Evolutionary conservation across 2,113 vertebrate species (phyloP).

Genomic region (Mystacornis crossleyi): DNA sequence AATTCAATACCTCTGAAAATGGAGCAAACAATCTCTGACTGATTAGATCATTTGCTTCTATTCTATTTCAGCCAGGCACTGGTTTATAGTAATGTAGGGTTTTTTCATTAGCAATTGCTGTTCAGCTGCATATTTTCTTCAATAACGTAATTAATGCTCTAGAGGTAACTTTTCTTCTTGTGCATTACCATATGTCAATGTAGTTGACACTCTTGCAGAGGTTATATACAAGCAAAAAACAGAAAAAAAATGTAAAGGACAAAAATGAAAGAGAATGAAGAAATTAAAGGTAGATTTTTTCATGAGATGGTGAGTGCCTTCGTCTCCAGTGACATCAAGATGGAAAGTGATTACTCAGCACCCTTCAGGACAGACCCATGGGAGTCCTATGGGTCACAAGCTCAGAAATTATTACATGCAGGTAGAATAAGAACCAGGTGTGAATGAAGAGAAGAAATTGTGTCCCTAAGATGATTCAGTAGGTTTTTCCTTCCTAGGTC

Average conservation of each 20-base stretch:
- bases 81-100: background rate
- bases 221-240: background rate
- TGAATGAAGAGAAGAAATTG: background rate
- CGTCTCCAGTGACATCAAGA: background rate
- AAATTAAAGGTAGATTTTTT: background rate
- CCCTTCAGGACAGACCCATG: background rate
- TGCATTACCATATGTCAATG: background rate
- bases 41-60: conserved; percentile 66
- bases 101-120: conserved; percentile 46
- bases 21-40: conserved; percentile 67
- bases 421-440: background rate
- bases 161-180: conserved; percentile 14
- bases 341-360: background rate
- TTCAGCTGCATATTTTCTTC: conserved; percentile 37
- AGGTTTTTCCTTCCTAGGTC: background rate
- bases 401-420: background rate
- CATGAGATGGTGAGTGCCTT: background rate
- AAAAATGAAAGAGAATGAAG: background rate
- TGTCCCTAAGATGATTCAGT: background rate
- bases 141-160: conserved; percentile 35
- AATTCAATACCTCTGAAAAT: conserved; percentile 66
- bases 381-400: background rate
- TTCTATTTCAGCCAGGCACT: conserved; percentile 48
- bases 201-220: background rate
- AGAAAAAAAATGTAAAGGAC: background rate